Conservation (phyloP, 2,113 vertebrate genomes). For the Lanius ludovicianus region DNA sequence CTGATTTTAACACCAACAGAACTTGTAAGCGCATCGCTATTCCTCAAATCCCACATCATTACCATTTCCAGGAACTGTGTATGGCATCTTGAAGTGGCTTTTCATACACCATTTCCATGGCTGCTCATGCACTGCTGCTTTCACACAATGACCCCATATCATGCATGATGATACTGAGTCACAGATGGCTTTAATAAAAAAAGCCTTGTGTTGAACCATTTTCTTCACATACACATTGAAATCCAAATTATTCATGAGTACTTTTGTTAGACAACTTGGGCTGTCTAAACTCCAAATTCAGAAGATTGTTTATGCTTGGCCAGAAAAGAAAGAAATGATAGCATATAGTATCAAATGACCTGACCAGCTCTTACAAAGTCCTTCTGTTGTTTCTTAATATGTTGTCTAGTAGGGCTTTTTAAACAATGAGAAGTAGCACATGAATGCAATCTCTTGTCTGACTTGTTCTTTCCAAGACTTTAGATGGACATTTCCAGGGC, state of each 20-base stretch:
- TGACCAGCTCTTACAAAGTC: not conserved
- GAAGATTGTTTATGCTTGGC: not conserved
- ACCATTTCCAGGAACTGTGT: not conserved
- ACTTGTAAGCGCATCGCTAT: not conserved
- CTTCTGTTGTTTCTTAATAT: not conserved
- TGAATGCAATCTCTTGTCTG: not conserved
- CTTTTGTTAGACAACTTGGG: slow-evolving; percentile 3
- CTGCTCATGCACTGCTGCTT: not conserved
- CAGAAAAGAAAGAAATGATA: not conserved
- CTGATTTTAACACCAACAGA: not conserved
- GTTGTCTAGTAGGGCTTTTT: not conserved
- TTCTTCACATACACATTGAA: slow-evolving; percentile 11
- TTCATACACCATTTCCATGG: not conserved
- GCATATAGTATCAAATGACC: not conserved
- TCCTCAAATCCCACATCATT: not conserved
- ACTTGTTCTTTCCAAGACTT: not conserved
- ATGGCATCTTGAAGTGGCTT: not conserved
- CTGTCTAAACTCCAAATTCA: not conserved
- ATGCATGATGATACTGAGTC: not conserved
- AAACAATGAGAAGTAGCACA: not conserved
- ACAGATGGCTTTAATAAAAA: slow-evolving; percentile 26
- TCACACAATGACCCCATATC: slow-evolving; percentile 13
- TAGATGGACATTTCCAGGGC: not conserved
- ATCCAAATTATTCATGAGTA: slow-evolving; percentile 43
- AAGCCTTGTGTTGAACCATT: slow-evolving; percentile 1